Conservation (phyloP, 2,797 vertebrate species). For the Rhinogobio ventralis region DNA sequence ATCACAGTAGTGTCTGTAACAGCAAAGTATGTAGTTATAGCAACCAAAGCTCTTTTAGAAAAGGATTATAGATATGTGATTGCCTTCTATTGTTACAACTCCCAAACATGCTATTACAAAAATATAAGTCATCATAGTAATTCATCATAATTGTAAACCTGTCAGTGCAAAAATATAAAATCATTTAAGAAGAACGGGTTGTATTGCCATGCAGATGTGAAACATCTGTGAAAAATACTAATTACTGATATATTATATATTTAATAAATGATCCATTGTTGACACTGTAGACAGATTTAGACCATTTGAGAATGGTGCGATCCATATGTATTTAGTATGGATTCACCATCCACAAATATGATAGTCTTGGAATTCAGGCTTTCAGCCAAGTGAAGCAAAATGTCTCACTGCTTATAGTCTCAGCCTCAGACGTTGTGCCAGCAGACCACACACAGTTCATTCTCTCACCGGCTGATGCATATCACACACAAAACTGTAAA, state of each 20-base stretch:
- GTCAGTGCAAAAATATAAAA: not conserved
- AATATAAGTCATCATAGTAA: not conserved
- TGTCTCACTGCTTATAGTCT: not conserved
- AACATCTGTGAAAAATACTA: not conserved
- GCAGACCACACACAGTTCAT: not conserved
- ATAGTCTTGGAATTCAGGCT: slow-evolving; percentile 8
- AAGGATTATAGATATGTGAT: not conserved
- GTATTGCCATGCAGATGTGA: not conserved
- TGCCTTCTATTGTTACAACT: not conserved
- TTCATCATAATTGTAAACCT: not conserved
- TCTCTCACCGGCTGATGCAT: not conserved
- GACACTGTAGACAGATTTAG: not conserved
- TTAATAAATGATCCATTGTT: slow-evolving; percentile 9
- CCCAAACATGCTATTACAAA: slow-evolving; percentile 1
- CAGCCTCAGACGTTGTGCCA: not conserved
- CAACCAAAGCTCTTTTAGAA: not conserved
- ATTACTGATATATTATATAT: slow-evolving; percentile 1
- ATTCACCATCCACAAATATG: not conserved
- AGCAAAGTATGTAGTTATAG: not conserved
- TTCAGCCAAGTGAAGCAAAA: slow-evolving; percentile 14
- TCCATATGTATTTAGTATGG: not conserved
- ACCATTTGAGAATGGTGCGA: not conserved
- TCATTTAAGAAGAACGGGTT: not conserved
- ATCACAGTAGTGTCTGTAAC: not conserved
- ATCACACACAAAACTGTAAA: not conserved